Evolutionary conservation across 2,797 vertebrate species (phyloP).

Genomic region (Corythornis leucogaster): DNA sequence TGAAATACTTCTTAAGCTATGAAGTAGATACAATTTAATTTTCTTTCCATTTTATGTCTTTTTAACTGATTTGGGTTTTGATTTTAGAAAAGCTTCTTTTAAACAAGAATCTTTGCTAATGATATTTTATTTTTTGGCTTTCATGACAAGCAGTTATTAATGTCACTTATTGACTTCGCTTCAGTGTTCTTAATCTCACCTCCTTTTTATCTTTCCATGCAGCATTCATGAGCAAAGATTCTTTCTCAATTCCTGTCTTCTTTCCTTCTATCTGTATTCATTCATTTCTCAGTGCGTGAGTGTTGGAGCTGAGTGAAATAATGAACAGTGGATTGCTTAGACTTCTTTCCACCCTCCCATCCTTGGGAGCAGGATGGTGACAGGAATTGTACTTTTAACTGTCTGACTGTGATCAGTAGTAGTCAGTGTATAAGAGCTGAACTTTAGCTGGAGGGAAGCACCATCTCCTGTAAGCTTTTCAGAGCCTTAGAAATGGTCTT

Average conservation of each 20-base stretch:
- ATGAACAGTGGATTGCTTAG: background rate
- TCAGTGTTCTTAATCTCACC: background rate
- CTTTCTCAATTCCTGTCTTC: background rate
- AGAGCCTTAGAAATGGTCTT: background rate
- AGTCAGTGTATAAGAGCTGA: background rate
- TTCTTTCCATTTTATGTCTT: background rate
- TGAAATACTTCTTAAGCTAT: background rate
- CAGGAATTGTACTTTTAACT: background rate
- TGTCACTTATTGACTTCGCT: background rate
- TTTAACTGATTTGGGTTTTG: background rate
- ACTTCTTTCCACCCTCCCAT: background rate
- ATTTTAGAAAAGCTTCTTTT: constrained; percentile 2
- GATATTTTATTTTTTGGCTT: background rate
- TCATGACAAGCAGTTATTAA: background rate
- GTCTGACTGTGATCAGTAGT: background rate
- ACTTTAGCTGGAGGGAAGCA: background rate
- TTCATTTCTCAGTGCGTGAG: background rate
- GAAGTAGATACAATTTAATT: background rate
- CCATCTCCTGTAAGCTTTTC: background rate
- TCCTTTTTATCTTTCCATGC: background rate
- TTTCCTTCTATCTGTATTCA: background rate
- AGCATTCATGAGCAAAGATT: background rate
- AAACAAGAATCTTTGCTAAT: background rate
- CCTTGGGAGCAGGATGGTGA: background rate
- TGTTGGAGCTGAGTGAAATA: background rate